Evolutionary conservation across 2,113 vertebrate species (phyloP).

Genomic region (Brienomyrus longianalis): DNA sequence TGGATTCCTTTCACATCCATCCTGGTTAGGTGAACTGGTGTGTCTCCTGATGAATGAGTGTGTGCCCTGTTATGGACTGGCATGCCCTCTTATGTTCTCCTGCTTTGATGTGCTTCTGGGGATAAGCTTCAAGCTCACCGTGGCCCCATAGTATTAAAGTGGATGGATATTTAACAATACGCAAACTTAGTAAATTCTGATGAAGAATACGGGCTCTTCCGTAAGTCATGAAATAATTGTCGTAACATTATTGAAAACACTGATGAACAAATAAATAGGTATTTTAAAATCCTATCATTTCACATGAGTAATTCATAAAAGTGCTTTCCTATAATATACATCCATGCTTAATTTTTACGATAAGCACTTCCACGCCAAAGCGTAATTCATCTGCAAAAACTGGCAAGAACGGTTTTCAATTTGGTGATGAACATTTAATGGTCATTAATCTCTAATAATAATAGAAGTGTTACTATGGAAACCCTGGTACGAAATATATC

Average conservation of each 20-base stretch:
- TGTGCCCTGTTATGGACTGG: background rate
- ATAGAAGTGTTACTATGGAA: conserved; percentile 10
- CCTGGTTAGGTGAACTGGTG: background rate
- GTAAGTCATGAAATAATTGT: background rate
- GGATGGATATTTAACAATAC: background rate
- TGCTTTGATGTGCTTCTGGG: background rate
- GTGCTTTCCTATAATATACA: background rate
- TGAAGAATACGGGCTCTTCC: background rate
- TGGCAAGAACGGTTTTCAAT: background rate
- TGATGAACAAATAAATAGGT: background rate
- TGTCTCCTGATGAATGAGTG: background rate
- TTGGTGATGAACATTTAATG: background rate
- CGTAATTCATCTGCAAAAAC: background rate
- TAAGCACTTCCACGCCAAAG: background rate
- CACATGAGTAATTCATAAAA: background rate
- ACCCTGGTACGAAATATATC: background rate
- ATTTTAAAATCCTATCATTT: background rate
- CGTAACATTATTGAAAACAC: background rate
- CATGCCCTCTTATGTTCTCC: background rate
- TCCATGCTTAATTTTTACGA: background rate
- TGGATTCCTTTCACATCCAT: background rate
- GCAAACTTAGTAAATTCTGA: background rate
- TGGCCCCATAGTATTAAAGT: background rate
- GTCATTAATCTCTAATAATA: background rate
- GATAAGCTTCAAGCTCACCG: background rate